Base-by-base conservation (phyloP, 2,113 vertebrate species). In the Rhinogobius similis region DNA sequence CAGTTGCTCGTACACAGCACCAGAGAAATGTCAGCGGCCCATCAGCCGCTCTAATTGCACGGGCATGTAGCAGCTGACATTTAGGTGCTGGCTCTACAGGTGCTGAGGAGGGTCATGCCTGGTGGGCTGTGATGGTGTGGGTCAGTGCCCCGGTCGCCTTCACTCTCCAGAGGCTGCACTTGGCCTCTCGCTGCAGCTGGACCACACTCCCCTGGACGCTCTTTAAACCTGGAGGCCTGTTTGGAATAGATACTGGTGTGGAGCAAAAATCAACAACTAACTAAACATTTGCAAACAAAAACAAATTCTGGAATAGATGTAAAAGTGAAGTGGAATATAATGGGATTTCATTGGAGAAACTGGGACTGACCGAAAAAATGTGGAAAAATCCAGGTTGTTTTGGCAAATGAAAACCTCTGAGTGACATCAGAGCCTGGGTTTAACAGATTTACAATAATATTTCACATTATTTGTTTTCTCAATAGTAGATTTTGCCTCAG, bases 21-120 rank as follows among this genome's bases (percentile, higher is more conserved):
- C 9, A 3, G 13, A 18, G 24, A 58, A 59, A 61, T 32, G 58
- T 61, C 58, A 38, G 27, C 29, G 2, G 52, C 10, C 1, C 50
- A 53, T 53, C 50, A 23, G 10, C 52, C 12, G 52, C 10, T 55
- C 0, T 80, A 39, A 41, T 59, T 69, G 12, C 52, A 1, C 16
- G 8, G 32, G 12, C 27, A 52, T 65, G 39, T 58, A 59, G 27
- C n/a, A 4, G 77, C n/a, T 78, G 82, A 81, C 72, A 80, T 84
- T 87, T 81, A n/a, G 43, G 1, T 11, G 1, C 26, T 77, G 71
- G 72, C 68, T 2, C 43, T 14, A 39, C 29, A 73, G 38, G 29
- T 39, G 18, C 13, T 65, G 58, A 32, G 36, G 16, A 36, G 66
- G 75, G 73, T 82, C 46, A 59, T 12, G 1, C 11, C 58, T 77